Evolutionary conservation across 2,797 vertebrate species (phyloP), one percentile per base, ranked within the genome.

Genomic region (Sebastes cheni): DNA sequence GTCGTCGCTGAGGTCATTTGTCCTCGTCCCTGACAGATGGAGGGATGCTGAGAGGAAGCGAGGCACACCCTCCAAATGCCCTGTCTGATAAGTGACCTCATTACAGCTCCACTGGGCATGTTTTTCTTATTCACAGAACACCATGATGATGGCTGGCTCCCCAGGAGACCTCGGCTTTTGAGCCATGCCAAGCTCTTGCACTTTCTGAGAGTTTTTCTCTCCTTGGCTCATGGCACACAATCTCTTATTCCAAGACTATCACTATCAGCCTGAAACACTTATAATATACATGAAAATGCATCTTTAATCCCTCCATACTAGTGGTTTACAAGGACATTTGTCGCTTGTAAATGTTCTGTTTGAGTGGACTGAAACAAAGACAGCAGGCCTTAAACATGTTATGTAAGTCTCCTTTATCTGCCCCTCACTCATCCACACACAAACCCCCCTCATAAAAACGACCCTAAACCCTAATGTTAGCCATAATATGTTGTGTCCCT

Each of bases 11-110:
- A 91, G 91, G 88, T 88, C 81, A 80, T 80, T 81, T 73, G 73
- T 82, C 81, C 67, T 67, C 52, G 36, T 60, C 46, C 5, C 50
- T 86, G 86, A 87, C 89, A 89, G 91, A 92, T 85, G 88, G 87
- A 91, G 75, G 85, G 88, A 88, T 72, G 86, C 81, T 67, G 82
- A 69, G 77, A 88, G 91, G 91, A 93, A 90, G 88, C 4, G 23
- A 58, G 88, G 81, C 89, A 77, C 85, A 77, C 90, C 91, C 90
- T 87, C 82, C 80, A 18, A 86, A 84, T 82, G 84, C 87, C 81
- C 88, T 64, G 77, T 27, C 87, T 93, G 90, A 94, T 93, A 91
- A 88, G 86, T 88, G 91, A 93, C 89, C 93, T 91, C 89, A 85
- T 95, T 91, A 92, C 72, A 59, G 83, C 84, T 88, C 84, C 71